Percentiles rank a stretch among this genome's conserved stretches.
Conservation (phyloP, 35 echinoderm and acorn worm genomes). For the Amphiura filiformis region DNA sequence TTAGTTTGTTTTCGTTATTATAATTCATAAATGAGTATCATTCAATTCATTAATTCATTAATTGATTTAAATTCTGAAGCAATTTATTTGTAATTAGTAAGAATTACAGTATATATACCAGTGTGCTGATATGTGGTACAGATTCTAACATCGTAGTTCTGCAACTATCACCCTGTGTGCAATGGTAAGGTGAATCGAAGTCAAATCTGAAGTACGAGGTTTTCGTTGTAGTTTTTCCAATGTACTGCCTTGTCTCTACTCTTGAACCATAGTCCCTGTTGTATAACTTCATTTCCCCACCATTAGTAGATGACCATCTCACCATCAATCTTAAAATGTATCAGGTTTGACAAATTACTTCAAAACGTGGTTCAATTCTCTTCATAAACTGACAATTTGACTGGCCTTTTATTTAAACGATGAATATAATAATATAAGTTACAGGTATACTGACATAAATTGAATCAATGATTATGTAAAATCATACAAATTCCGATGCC, state of each 20-base stretch:
- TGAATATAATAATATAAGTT: too few species aligned
- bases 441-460: too few species aligned
- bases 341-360: too few species aligned
- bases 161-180: neutral
- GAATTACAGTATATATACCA: neutral
- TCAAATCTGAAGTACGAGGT: constrained; percentile 16
- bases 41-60: neutral
- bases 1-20: neutral
- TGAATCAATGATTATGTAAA: too few species aligned
- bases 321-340: neutral
- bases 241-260: neutral
- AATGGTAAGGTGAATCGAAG: constrained; percentile 2
- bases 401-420: too few species aligned
- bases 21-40: neutral
- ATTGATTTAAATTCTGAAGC: neutral
- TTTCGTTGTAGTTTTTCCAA: neutral
- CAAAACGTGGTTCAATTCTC: too few species aligned
- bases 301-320: neutral
- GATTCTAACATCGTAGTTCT: constrained; percentile 5
- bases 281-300: constrained; percentile 1
- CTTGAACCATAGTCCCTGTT: neutral
- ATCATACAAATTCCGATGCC: too few species aligned
- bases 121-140: neutral
- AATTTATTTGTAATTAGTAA: neutral
- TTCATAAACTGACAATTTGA: too few species aligned